These are phyloP conservation scores for Zapus hudsonius DNA, from an alignment of 2,113 vertebrate genomes.

Conservation along the genomic window DNA sequence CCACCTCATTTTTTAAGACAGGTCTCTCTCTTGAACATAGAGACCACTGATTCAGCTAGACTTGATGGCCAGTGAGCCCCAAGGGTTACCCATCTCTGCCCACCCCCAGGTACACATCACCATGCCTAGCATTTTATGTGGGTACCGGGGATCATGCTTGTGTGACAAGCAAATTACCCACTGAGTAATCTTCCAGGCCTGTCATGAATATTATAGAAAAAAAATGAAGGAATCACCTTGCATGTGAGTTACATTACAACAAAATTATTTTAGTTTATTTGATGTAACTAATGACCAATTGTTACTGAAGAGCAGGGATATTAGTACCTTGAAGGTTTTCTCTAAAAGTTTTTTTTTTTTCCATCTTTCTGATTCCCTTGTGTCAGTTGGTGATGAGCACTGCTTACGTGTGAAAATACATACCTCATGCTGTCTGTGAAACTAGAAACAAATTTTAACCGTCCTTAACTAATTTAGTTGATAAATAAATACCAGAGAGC, in stretches of 20 bases:
- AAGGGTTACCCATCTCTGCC: too few species aligned
- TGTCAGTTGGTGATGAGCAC: not conserved
- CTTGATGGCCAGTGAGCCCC: too few species aligned
- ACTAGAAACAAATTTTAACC: not conserved
- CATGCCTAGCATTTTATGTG: too few species aligned
- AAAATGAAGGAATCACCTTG: not conserved
- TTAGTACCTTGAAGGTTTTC: not conserved
- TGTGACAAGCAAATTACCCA: too few species aligned
- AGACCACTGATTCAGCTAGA: too few species aligned
- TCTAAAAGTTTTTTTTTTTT: not conserved
- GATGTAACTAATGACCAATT: not conserved
- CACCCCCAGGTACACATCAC: too few species aligned
- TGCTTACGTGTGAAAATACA: not conserved
- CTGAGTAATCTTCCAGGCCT: too few species aligned
- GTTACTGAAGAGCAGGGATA: not conserved
- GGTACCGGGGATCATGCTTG: too few species aligned
- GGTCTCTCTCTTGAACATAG: too few species aligned
- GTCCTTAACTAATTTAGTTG: slow-evolving; percentile 58
- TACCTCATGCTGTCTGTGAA: not conserved
- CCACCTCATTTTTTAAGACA: too few species aligned
- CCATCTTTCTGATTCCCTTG: not conserved
- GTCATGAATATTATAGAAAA: not conserved
- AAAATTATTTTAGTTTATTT: slow-evolving; percentile 15
- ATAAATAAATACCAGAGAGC: slow-evolving; percentile 57
- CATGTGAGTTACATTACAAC: not conserved